Base-by-base conservation (phyloP, 2,113 vertebrate species). In the Dicaeum eximium region DNA sequence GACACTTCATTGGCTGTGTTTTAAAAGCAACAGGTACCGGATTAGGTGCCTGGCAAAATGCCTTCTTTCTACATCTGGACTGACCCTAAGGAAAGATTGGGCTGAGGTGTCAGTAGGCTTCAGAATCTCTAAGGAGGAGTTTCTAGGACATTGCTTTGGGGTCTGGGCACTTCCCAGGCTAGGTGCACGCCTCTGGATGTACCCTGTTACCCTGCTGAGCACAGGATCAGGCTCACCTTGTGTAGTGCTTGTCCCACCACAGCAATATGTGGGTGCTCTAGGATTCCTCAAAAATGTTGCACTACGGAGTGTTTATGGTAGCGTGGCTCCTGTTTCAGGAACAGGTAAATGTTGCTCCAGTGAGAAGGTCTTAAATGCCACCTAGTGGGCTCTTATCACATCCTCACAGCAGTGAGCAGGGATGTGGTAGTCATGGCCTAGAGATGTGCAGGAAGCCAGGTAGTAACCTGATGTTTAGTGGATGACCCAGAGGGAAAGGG, bases 351-450 rank as follows among this genome's bases (percentile, higher is more conserved):
- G 47, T 54, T 67, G 18, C 44, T 88, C 44, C 50, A 91, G 44
- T 92, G 75, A 84, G 53, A 69, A 69, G 85, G 51, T 80, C 42
- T 95, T 72, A 93, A 90, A 84, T 93, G 94, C 96, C 96, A 97
- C 56, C 96, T 96, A 94, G 96, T 97, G 96, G 96, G 57, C 88
- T 91, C 82, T 70, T 69, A n/a, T 69, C 80, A 87, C 50, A 60
- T 90, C 45, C 61, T 90, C 72, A 45, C 23, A 88, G 31, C 10
- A 61, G 50, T 0, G 0, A 86, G 75, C 31, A 62, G 54, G n/a
- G 53, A 90, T 44, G 44, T 1, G 2, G 31, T 35, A 73, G 13
- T 33, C 20, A 15, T 4, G 5, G 45, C 19, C 56, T 38, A 38
- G 9, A 54, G 25, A 45, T 13, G 27, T 2, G 2, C 0, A 0